A percentile compares a stretch with the other conserved stretches of the same genome.
phyloP scores from a whole-genome alignment of 2,113 vertebrate species.

The Edolisoma coerulescens region DNA sequence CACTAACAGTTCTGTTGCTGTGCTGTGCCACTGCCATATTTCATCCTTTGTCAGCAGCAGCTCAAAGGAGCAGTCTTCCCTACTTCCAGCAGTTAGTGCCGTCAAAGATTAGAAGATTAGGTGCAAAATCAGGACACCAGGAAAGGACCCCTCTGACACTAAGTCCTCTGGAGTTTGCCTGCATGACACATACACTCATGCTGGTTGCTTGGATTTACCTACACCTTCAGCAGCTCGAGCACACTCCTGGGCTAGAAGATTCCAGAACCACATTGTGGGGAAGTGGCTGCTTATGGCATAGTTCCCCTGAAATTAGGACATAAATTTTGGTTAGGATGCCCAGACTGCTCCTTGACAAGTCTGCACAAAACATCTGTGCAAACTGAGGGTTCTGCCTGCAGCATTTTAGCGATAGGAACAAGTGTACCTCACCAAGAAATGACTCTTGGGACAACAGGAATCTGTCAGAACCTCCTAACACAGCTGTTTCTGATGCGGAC shows the following conservation, averaged over 20 bases:
- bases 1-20: not conserved
- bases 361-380: not conserved
- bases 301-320: not conserved
- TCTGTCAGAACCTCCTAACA: constrained; percentile 1
- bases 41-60: not conserved
- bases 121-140: not conserved
- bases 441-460: not conserved
- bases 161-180: not conserved
- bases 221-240: not conserved
- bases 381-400: constrained; percentile 13
- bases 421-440: constrained; percentile 18
- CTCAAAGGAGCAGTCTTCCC: not conserved
- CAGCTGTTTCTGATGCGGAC: not conserved
- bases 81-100: not conserved
- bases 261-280: not conserved
- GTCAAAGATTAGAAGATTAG: not conserved
- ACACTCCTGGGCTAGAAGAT: not conserved
- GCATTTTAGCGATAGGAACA: constrained; percentile 17
- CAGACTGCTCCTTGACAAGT: not conserved
- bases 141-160: not conserved
- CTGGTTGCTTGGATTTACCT: not conserved
- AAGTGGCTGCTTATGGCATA: not conserved
- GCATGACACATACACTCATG: too few relatives aligned
- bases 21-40: not conserved
- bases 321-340: not conserved